Base-by-base conservation (phyloP, 2,888 invertebrate genomes). In the Pollenia amentaria region DNA sequence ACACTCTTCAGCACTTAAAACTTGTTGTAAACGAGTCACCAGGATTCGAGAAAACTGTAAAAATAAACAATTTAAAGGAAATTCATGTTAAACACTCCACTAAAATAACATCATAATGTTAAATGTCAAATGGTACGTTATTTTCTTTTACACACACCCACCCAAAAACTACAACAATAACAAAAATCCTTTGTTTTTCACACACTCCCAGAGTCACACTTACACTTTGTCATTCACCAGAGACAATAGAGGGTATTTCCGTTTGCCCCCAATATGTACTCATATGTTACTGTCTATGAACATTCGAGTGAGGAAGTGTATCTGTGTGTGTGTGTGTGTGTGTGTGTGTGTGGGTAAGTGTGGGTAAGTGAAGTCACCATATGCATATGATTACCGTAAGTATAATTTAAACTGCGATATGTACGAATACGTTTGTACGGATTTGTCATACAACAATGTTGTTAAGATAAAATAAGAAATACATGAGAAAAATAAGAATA, bases 111-210 rank as follows among this genome's bases (percentile, higher is more conserved):
- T 81, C 73, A 40, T 57, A 69, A 62, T 82, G 82, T 82, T 80
- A 87, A 87, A 87, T 87, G 87, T 87, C 87, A 84, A 84, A 81
- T 81, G 87, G 48, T 84, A 84, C 84, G 40, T 38, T 73, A 21
- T 55, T 69, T 46, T 38, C 21, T 65, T 65, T 48, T 57, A 46
- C 16, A 51, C 42, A 53, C 29, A 64, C 38, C 8, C 51, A 11
- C 67, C 40, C 18, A 65, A 29, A 21, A 79, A 70, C 18, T 70
- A 16, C 51, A 51, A 46, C 38, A 55, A n/a, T 14, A 44, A n/a
- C 3, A 55, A 48, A 12, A 21, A 18, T 11, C 14, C 40, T 12
- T 42, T 10, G 1, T 60, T 42, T 42, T 40, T 60, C 12, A 14
- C 38, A 55, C 18, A 11, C 4, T 11, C 9, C 10, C 3, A 12